Base-by-base conservation (phyloP, 2,797 vertebrate genomes). In the Enteromius radiatus region DNA sequence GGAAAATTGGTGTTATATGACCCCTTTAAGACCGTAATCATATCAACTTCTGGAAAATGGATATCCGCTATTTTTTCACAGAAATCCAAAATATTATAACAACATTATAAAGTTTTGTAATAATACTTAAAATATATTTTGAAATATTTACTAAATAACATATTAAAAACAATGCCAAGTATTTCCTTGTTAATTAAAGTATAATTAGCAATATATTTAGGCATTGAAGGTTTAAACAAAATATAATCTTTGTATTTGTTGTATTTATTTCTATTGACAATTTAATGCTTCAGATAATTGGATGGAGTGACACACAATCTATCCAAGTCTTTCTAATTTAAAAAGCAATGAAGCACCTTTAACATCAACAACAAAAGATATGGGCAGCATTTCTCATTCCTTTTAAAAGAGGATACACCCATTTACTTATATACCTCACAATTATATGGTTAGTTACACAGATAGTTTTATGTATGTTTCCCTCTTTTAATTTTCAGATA, bases 401-500 rank as follows among this genome's bases (percentile, higher is more conserved):
- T 1, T 38, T 56, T 41, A 54, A 54, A 26, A 45, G 26, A 61
- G 36, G 5, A 76, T 28, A 76, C 14, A 1, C 56, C 38, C 45
- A 21, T 61, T 76, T 8, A 31, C 43, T 47, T 63, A 43, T 41
- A 41, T 11, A 28, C 9, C 38, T 76, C 56, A 45, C 38, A 63
- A 76, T 63, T 63, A 76, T 21, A 76, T 61, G 74, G 36, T 61
- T 61, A 68, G 45, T 38, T 78, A 47, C 1, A 3, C 43, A 8
- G 28, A 54, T 17, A 36, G 12, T 67, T 61, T 36, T 28, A 36
- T 6, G 17, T 26, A 67, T 31, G 28, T 74, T 63, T 59, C 19
- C 9, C 74, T 56, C 61, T 81, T 76, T 86, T 82, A 38, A 45
- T 43, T 78, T 79, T 79, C 23, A 86, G 88, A 87, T 78, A 65